Evolutionary conservation across 2,888 invertebrate species (phyloP).

Genomic region (Aphodius granarius): DNA sequence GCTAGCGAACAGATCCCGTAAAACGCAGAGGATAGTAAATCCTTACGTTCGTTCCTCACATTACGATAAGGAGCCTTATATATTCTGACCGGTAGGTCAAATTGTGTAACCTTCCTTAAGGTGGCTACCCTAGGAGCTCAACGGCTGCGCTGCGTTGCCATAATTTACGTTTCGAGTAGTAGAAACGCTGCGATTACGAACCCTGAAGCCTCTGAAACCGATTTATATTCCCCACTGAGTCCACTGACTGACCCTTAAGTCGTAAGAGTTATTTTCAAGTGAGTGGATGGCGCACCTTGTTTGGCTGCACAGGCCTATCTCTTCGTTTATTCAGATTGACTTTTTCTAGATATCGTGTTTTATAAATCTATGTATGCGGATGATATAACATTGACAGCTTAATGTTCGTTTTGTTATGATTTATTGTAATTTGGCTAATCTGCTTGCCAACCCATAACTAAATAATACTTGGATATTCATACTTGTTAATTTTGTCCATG

Average conservation of each 20-base stretch:
- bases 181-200: not conserved
- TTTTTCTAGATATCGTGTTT: no score
- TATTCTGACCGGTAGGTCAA: not conserved
- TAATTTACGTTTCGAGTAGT: conserved; percentile 11
- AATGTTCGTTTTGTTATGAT: no score
- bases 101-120: conserved; percentile 4
- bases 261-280: not conserved
- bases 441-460: no score
- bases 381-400: no score
- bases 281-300: not conserved
- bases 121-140: not conserved
- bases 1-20: not conserved
- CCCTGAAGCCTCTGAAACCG: not conserved
- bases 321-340: not conserved
- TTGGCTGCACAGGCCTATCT: not conserved
- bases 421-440: no score
- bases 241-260: not conserved
- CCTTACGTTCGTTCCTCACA: not conserved
- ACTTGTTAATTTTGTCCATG: no score
- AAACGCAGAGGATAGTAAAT: not conserved
- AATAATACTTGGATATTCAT: no score
- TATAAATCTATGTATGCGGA: no score
- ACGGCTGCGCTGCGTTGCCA: not conserved
- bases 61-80: not conserved
- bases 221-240: not conserved